These are phyloP conservation scores for Chloromyia formosa DNA, from an alignment of 2,888 invertebrate genomes.

Conservation along the genomic window DNA sequence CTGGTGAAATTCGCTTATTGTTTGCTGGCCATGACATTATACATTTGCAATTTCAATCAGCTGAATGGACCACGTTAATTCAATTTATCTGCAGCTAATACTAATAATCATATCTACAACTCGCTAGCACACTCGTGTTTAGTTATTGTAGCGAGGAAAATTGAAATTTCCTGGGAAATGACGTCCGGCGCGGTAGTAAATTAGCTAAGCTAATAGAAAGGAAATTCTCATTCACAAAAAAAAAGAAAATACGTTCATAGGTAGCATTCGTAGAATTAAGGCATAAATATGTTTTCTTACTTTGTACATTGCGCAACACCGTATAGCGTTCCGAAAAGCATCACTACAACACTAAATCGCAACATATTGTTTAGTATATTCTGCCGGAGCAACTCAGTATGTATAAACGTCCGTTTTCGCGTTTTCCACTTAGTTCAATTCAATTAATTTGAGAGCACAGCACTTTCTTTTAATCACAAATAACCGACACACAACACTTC, in stretches of 20 bases:
- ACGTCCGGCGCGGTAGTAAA: too few species aligned
- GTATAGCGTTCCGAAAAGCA: conserved; percentile 1
- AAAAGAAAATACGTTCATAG: neutral
- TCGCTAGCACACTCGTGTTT: neutral
- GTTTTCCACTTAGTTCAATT: conserved; percentile 5
- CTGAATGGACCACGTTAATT: too few species aligned
- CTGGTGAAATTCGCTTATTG: too few species aligned
- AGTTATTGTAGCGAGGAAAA: conserved; percentile 13
- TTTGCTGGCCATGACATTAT: too few species aligned
- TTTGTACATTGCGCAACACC: conserved; percentile 26
- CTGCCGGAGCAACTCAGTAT: neutral
- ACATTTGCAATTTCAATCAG: too few species aligned
- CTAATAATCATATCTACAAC: neutral
- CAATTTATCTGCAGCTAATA: too few species aligned
- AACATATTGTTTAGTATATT: conserved; percentile 3
- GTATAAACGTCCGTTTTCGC: conserved; percentile 9
- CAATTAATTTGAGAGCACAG: neutral
- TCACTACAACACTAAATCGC: conserved; percentile 11
- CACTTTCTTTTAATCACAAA: conserved; percentile 5
- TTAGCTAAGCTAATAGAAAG: neutral
- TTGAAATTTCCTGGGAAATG: conserved; percentile 37
- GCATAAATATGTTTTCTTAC: conserved; percentile 11
- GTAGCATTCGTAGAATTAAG: neutral
- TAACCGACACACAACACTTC: neutral
- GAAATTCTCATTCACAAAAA: too few species aligned